Evolutionary conservation across 2,888 invertebrate genomes (phyloP).

Genomic region (Drosophila kanekoi): DNA sequence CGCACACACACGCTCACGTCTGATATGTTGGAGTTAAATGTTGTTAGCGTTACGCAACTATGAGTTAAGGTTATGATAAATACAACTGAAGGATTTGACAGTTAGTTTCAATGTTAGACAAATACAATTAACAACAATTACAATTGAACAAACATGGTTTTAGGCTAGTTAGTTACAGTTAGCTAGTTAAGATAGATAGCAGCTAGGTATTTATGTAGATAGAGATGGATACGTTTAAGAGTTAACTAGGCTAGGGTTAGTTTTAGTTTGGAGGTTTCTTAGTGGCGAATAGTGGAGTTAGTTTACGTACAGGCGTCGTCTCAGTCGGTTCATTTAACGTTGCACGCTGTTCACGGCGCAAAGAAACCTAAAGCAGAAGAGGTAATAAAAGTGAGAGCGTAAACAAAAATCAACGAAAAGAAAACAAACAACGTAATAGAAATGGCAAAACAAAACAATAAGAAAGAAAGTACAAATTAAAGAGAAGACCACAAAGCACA

Average conservation of each 20-base stretch:
- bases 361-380: constrained; percentile 87
- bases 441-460: constrained; percentile 84
- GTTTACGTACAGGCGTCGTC: constrained; percentile 85
- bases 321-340: constrained; percentile 84
- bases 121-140: constrained; percentile 45
- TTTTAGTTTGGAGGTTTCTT: constrained; percentile 27
- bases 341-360: constrained; percentile 87
- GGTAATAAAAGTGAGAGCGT: constrained; percentile 78
- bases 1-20: constrained; percentile 33
- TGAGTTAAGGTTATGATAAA: constrained; percentile 28
- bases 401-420: constrained; percentile 83
- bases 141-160: constrained; percentile 34
- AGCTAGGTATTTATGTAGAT: constrained; percentile 22
- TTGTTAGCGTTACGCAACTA: constrained; percentile 35
- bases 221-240: constrained; percentile 15
- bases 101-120: constrained; percentile 52
- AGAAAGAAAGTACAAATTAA: constrained; percentile 50
- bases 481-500: constrained; percentile 15
- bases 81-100: constrained; percentile 40
- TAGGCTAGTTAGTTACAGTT: constrained; percentile 8
- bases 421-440: constrained; percentile 86
- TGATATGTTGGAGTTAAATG: constrained; percentile 22
- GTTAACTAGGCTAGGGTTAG: constrained; percentile 57
- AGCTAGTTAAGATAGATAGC: constrained; percentile 4
- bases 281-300: constrained; percentile 72